Percentiles rank a stretch among this genome's conserved stretches.
phyloP scores from a whole-genome alignment of 1,140 invertebrate species.

The Ctenoplectra terminalis region DNA sequence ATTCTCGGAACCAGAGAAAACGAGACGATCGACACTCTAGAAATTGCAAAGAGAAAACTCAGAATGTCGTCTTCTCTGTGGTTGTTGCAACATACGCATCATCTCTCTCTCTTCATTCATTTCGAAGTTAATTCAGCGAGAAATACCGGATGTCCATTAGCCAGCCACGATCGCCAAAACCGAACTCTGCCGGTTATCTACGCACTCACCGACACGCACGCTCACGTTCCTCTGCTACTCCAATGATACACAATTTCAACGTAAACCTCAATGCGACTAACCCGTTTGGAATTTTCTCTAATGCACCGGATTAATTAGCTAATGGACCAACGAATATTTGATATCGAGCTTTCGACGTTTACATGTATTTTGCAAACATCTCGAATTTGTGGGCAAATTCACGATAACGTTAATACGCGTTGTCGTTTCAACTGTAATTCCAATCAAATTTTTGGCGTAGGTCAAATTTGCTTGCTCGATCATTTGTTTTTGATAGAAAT shows the following conservation, averaged over 20 bases:
- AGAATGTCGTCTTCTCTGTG: background rate
- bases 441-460: background rate
- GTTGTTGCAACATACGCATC: no score
- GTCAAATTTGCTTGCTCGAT: background rate
- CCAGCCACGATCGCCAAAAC: conserved; percentile 62
- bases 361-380: conserved; percentile 21
- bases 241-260: conserved; percentile 63
- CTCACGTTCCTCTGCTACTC: conserved; percentile 28
- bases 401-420: conserved; percentile 1
- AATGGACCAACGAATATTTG: conserved; percentile 79
- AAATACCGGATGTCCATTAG: conserved; percentile 78
- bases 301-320: conserved; percentile 80
- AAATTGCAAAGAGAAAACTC: conserved; percentile 12
- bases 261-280: conserved; percentile 68
- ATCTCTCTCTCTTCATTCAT: background rate
- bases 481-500: background rate
- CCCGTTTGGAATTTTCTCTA: conserved; percentile 73
- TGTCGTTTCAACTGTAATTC: background rate
- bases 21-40: background rate
- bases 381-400: background rate
- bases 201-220: conserved; percentile 61
- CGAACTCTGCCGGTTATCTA: conserved; percentile 32
- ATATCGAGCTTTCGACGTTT: conserved; percentile 54
- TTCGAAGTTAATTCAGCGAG: conserved; percentile 68
- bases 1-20: background rate